Evolutionary conservation across 2,888 invertebrate species (phyloP), one percentile per base, ranked within the genome.

Genomic region (Hartigia nigra): DNA sequence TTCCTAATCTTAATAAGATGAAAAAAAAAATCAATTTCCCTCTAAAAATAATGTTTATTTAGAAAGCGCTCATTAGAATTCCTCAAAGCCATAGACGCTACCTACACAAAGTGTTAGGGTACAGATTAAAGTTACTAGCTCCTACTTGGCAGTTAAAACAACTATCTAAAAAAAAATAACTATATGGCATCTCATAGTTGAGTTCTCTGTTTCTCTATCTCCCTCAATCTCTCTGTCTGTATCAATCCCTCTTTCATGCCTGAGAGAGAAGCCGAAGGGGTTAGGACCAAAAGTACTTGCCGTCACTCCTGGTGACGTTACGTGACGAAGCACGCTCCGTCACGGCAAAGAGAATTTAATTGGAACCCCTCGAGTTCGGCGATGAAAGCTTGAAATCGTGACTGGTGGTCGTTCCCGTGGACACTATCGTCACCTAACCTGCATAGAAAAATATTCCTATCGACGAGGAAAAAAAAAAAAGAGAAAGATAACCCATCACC

Each of bases 401-500:
- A 55, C 55, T 55, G 55, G 55, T 23, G 55, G 55, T 55, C 55
- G 55, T 55, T 55, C 55, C 5, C 55, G 23, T 55, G 55, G 55
- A 55, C 55, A 55, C 14, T 23, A 55, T 55, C 55, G 55, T 23
- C 55, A 55, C 55, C 55, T 55, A 55, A 55, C 23, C 23, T 9
- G 55, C 55, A 55, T 55, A 23, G 55, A 55, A 55, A 55, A 55
- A 55, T 55, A 55, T 55, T 55, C 5, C 55, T 9, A 55, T 55
- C 55, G 55, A 55, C 39, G 9, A 39, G 39, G 14, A 23, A 55
- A 55, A 55, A 55, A 72, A 75, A 70, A 78, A 78, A 70, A 79
- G 79, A 79, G 77, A 70, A 23, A 37, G 77, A 77, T 77, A 77
- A 84, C 81, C 84, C 55, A 23, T 55, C 23, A 55, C 23, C 55